Percentiles rank a stretch among this genome's conserved stretches.
phyloP scores from a whole-genome alignment of 2,888 invertebrate species.

The Lepeophtheirus nordmannii region DNA sequence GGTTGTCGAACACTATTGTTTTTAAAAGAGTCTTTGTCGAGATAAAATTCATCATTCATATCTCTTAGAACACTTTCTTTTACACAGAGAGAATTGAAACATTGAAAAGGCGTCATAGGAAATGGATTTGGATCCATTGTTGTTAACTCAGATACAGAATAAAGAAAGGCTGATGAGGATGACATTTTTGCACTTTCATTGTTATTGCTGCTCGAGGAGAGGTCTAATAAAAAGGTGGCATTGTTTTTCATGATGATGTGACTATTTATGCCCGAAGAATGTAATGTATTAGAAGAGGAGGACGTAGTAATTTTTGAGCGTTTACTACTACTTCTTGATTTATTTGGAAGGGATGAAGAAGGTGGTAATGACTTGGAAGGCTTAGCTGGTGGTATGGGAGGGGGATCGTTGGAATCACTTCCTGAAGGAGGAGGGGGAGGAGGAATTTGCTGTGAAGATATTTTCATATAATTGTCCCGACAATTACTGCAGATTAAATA shows the following conservation, averaged over 20 bases:
- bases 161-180: not conserved
- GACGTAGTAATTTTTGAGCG: slow-evolving; percentile 31
- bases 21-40: slow-evolving; percentile 27
- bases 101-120: slow-evolving; percentile 39
- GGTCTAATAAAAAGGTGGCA: slow-evolving; percentile 76
- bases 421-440: not conserved
- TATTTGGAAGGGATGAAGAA: slow-evolving; percentile 25
- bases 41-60: slow-evolving; percentile 29
- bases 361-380: slow-evolving; percentile 30
- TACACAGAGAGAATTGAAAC: slow-evolving; percentile 41
- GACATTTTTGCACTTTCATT: not conserved
- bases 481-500: slow-evolving; percentile 84
- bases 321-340: slow-evolving; percentile 8
- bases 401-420: slow-evolving; percentile 25
- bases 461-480: slow-evolving; percentile 53
- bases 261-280: slow-evolving; percentile 36
- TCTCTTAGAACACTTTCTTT: slow-evolving; percentile 31
- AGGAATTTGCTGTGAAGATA: slow-evolving; percentile 27
- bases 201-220: slow-evolving; percentile 50
- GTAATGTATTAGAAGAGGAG: slow-evolving; percentile 29
- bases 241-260: slow-evolving; percentile 75
- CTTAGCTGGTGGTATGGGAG: slow-evolving; percentile 30
- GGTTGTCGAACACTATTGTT: not conserved
- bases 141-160: slow-evolving; percentile 11
- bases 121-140: slow-evolving; percentile 20